phyloP scores from a whole-genome alignment of 2,888 invertebrate species.

The Nephrotoma flavescens region DNA sequence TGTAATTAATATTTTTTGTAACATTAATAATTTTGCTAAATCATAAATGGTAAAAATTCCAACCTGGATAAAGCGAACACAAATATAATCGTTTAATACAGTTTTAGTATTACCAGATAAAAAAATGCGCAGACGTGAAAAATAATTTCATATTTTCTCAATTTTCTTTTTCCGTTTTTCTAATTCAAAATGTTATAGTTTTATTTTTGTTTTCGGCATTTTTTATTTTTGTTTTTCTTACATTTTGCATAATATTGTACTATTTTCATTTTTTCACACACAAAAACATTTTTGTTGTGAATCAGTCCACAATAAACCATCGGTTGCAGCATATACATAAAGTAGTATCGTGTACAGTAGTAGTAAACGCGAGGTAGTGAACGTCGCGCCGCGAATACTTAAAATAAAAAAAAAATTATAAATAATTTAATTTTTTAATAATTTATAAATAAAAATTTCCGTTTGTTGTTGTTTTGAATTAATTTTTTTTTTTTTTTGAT shows the following conservation, averaged over 20 bases:
- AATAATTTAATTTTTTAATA: neutral
- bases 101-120: neutral
- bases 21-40: too few species aligned
- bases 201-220: neutral
- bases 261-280: neutral
- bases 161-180: neutral
- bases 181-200: neutral
- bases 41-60: neutral
- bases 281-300: neutral
- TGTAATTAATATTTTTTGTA: too few species aligned
- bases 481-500: neutral
- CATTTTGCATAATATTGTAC: neutral
- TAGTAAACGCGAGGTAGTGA: neutral
- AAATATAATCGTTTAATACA: neutral
- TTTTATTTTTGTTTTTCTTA: neutral
- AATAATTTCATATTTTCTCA: neutral
- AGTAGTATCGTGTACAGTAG: neutral
- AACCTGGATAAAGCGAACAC: neutral
- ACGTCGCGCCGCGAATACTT: neutral
- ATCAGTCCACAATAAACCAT: neutral
- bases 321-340: neutral
- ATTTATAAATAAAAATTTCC: neutral
- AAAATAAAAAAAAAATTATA: neutral
- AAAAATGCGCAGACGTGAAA: neutral
- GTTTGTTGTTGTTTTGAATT: neutral